Evolutionary conservation across 2,113 vertebrate genomes (phyloP).

Genomic region (Fulica atra): DNA sequence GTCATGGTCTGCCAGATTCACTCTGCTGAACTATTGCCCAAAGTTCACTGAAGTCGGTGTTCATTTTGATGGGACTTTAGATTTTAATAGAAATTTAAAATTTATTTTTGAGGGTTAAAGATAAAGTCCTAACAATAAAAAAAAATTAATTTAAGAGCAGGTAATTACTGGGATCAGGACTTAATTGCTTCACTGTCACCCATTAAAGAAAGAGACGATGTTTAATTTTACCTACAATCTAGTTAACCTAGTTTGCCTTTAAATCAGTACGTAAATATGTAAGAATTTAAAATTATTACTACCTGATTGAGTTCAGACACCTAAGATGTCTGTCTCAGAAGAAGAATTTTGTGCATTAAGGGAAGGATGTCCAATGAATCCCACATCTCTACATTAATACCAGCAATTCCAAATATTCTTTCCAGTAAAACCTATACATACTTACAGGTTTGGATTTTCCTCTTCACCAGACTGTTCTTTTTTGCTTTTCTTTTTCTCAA

Average conservation of each 20-base stretch:
- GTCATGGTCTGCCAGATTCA: neutral
- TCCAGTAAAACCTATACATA: neutral
- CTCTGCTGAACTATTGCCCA: neutral
- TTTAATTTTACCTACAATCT: neutral
- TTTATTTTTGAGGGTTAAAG: neutral
- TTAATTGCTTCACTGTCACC: neutral
- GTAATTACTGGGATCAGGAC: neutral
- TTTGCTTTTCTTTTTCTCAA: neutral
- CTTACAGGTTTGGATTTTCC: neutral
- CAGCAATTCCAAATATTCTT: neutral
- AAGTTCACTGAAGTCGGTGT: neutral
- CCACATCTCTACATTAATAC: neutral
- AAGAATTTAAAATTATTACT: neutral
- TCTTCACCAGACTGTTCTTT: neutral
- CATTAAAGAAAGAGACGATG: rapidly evolving
- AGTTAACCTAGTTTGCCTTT: neutral
- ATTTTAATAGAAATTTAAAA: neutral
- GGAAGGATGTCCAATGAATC: neutral
- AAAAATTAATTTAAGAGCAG: neutral
- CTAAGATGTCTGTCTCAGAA: neutral
- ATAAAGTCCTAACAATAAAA: neutral
- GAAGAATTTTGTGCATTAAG: neutral
- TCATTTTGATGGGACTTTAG: neutral
- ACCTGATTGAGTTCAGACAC: neutral
- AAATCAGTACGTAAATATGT: neutral